Evolutionary conservation across 2,888 invertebrate species (phyloP).

Genomic region (Papilio protenor): DNA sequence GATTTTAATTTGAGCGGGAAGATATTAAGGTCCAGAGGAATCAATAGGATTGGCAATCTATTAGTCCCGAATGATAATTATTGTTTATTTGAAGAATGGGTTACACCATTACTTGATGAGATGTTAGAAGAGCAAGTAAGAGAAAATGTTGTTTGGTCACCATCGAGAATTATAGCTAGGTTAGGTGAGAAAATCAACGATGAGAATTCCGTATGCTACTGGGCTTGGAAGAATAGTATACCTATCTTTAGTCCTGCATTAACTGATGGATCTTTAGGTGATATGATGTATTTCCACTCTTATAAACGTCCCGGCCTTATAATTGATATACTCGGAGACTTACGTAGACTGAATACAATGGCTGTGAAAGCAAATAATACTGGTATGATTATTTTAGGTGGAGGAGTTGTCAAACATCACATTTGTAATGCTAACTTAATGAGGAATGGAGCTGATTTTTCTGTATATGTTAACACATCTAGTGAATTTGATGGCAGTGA

Average conservation of each 20-base stretch:
- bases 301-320: constrained; percentile 96
- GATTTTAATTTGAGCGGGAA: constrained; percentile 94
- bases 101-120: constrained; percentile 95
- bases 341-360: constrained; percentile 95
- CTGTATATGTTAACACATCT: constrained; percentile 97
- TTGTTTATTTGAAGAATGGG: constrained; percentile 98
- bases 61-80: constrained; percentile 99
- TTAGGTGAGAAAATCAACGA: constrained; percentile 96
- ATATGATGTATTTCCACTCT: constrained; percentile 99
- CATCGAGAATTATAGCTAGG: constrained; percentile 85
- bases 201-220: constrained; percentile 96
- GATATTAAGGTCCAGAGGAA: constrained; percentile 91
- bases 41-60: constrained; percentile 95
- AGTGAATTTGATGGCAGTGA: constrained; percentile 99
- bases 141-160: constrained; percentile 93
- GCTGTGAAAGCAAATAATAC: constrained; percentile 96
- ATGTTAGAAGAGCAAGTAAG: constrained; percentile 94
- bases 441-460: constrained; percentile 98
- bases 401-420: constrained; percentile 99
- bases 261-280: constrained; percentile 98
- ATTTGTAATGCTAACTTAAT: constrained; percentile 99
- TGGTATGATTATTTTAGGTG: constrained; percentile 98
- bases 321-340: constrained; percentile 96
- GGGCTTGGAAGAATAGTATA: constrained; percentile 98
- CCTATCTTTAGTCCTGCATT: constrained; percentile 99